Evolutionary conservation across 2,113 vertebrate genomes (phyloP).

Genomic region (Nothobranchius kuhntae): DNA sequence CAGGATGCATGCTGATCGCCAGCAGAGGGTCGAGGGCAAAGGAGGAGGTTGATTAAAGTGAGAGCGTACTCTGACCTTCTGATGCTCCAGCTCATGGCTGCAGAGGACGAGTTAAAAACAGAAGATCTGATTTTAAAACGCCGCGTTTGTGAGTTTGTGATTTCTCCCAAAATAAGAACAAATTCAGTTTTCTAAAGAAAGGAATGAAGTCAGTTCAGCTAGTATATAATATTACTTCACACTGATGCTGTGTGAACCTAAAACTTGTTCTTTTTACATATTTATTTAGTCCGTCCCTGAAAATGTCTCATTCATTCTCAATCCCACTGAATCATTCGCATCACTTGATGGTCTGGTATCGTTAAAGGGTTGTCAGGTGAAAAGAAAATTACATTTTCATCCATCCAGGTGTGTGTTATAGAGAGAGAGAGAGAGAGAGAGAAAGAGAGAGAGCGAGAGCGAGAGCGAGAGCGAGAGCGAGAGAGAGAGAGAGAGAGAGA

Average conservation of each 20-base stretch:
- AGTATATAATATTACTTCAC: too few species aligned
- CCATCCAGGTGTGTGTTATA: neutral
- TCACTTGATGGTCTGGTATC: neutral
- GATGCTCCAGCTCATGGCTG: constrained; percentile 8
- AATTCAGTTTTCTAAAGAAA: neutral
- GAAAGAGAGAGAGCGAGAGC: too few species aligned
- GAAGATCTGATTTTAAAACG: too few species aligned
- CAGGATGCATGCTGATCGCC: constrained; percentile 26
- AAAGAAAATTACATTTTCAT: neutral
- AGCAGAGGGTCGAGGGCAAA: constrained; percentile 20
- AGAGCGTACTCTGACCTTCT: constrained; percentile 30
- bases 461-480: too few species aligned
- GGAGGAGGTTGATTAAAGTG: constrained; percentile 54
- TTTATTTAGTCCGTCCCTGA: neutral
- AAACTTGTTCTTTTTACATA: neutral
- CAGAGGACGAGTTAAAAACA: neutral
- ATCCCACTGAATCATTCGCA: constrained; percentile 2
- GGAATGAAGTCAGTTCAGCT: too few species aligned
- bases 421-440: too few species aligned
- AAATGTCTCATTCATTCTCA: neutral
- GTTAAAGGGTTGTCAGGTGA: neutral
- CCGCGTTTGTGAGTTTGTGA: neutral
- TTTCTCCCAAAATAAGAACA: neutral
- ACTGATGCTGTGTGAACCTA: neutral
- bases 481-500: too few species aligned